These are phyloP conservation scores for Gymnoscopelus braueri DNA, from an alignment of 2,797 vertebrate species.

Conservation along the genomic window DNA sequence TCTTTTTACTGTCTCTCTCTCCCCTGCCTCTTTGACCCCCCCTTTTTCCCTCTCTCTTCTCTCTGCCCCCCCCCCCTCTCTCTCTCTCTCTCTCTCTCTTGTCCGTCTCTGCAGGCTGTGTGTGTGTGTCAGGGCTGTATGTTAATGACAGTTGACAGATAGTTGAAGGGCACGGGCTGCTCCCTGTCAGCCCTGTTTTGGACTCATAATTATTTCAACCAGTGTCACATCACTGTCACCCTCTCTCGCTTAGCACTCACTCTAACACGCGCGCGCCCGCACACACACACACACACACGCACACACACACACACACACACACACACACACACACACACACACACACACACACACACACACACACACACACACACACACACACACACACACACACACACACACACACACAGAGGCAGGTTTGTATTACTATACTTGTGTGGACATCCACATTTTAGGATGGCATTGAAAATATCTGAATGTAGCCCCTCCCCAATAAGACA, in stretches of 20 bases:
- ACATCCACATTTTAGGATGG: no score
- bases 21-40: neutral
- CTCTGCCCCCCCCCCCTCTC: neutral
- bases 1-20: constrained; percentile 10
- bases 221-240: constrained; percentile 99
- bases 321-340: constrained; percentile 11
- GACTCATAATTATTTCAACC: constrained; percentile 99
- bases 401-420: neutral
- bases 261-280: no score
- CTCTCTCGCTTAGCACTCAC: constrained; percentile 91
- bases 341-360: constrained; percentile 41
- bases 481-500: no score
- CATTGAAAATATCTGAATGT: no score
- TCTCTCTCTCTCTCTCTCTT: constrained; percentile 13
- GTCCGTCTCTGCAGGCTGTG: constrained; percentile 66
- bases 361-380: constrained; percentile 35
- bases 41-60: neutral
- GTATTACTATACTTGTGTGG: no score
- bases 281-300: constrained; percentile 44
- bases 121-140: constrained; percentile 80
- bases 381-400: constrained; percentile 16
- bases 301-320: constrained; percentile 30
- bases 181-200: constrained; percentile 99
- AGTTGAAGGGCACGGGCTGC: constrained; percentile 98
- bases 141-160: constrained; percentile 98